These are phyloP conservation scores for Mesocentrotus franciscanus DNA, from an alignment of 53 echinoderm and acorn worm genomes.

Conservation along the genomic window DNA sequence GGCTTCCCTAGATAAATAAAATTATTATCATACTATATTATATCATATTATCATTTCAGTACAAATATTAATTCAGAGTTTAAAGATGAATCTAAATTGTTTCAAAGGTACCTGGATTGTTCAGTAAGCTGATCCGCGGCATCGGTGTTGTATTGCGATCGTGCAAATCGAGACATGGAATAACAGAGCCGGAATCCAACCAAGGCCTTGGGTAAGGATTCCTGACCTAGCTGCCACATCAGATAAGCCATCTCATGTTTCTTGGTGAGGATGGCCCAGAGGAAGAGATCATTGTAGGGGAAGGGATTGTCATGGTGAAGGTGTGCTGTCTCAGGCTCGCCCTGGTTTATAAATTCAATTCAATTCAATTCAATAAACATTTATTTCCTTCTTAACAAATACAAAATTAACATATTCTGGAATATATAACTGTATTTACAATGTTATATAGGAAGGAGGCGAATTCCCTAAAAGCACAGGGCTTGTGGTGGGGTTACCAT, in stretches of 20 bases:
- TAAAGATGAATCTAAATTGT: no score
- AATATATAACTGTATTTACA: no score
- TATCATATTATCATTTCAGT: no score
- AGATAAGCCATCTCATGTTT: conserved; percentile 82
- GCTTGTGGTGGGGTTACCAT: no score
- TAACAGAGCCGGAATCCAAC: conserved; percentile 73
- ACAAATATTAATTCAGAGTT: no score
- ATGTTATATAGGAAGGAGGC: no score
- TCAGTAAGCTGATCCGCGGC: conserved; percentile 71
- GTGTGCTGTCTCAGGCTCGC: conserved; percentile 32
- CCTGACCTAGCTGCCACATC: conserved; percentile 84
- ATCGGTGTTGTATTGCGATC: conserved; percentile 78
- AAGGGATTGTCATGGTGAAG: conserved; percentile 59
- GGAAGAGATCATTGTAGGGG: conserved; percentile 83
- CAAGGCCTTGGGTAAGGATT: conserved; percentile 80
- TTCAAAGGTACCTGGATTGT: conserved; percentile 65
- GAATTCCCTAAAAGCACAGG: no score
- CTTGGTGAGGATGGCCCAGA: conserved; percentile 87
- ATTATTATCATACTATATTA: no score
- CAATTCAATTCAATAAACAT: no score
- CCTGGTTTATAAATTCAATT: background rate
- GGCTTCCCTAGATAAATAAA: no score
- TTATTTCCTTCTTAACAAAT: no score
- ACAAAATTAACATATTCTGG: no score
- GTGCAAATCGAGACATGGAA: conserved; percentile 70